phyloP scores from a whole-genome alignment of 2,888 invertebrate genomes.

The Himalopsyche anomala region DNA sequence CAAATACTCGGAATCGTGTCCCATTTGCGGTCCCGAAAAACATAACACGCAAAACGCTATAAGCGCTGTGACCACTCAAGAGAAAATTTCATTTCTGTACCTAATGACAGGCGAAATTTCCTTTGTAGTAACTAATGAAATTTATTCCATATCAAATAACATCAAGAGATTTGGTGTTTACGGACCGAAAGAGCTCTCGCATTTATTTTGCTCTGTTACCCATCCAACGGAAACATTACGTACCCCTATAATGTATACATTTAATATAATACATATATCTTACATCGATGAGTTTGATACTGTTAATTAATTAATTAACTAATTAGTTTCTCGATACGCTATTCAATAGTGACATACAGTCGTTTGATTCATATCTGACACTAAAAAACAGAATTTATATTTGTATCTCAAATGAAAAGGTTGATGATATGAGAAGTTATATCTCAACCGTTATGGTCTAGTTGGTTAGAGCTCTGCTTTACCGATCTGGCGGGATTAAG shows the following conservation, averaged over 20 bases:
- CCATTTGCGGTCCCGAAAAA: conserved; percentile 19
- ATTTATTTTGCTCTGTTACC: not conserved
- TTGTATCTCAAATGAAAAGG: too few relatives aligned
- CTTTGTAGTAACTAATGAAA: conserved; percentile 58
- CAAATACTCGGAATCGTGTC: not conserved
- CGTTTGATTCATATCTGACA: too few relatives aligned
- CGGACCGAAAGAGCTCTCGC: conserved; percentile 18
- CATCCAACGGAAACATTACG: not conserved
- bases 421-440: too few relatives aligned
- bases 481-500: too few relatives aligned
- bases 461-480: too few relatives aligned
- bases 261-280: too few relatives aligned
- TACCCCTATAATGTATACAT: not conserved
- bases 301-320: too few relatives aligned
- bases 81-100: conserved; percentile 51
- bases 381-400: too few relatives aligned
- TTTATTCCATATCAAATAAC: conserved; percentile 62
- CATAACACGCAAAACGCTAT: conserved; percentile 32
- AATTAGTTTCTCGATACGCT: too few relatives aligned
- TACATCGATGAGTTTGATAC: too few relatives aligned
- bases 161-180: conserved; percentile 46
- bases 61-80: conserved; percentile 27
- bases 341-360: too few relatives aligned
- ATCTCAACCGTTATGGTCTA: too few relatives aligned
- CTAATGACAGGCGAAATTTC: conserved; percentile 60